phyloP scores from a whole-genome alignment of 2,797 vertebrate species.

The Phaenicophaeus curvirostris region DNA sequence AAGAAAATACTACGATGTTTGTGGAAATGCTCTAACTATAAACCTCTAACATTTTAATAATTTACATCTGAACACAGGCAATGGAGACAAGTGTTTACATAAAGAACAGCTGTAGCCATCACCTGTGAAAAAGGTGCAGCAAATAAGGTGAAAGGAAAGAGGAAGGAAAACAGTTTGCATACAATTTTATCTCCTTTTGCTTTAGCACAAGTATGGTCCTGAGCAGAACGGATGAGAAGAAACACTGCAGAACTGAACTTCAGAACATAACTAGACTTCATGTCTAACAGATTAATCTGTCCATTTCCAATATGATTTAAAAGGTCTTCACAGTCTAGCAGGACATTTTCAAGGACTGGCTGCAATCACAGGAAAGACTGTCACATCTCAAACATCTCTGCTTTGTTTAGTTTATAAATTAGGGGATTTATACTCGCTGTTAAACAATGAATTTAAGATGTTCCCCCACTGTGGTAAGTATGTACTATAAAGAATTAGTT shows the following conservation, averaged over 20 bases:
- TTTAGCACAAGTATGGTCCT: neutral
- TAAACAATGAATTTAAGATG: neutral
- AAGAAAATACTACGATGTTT: neutral
- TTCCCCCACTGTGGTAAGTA: neutral
- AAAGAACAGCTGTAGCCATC: neutral
- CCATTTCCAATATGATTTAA: neutral
- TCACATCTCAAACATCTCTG: neutral
- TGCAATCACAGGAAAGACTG: neutral
- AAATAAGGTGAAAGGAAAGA: neutral
- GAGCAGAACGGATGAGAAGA: neutral
- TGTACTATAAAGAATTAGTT: neutral
- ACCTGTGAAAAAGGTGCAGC: neutral
- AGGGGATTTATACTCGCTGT: neutral
- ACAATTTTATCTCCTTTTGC: neutral
- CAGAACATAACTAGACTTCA: neutral
- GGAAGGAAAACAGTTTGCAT: neutral
- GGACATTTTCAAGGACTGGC: neutral
- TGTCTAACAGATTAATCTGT: neutral
- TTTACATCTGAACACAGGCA: neutral
- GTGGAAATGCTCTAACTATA: neutral
- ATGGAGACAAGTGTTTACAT: neutral
- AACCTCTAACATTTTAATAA: neutral
- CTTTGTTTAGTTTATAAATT: neutral
- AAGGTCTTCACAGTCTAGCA: neutral
- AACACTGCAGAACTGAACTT: neutral